These are phyloP conservation scores for Drosophila repletoides DNA, from an alignment of 1,140 invertebrate species.

Conservation along the genomic window DNA sequence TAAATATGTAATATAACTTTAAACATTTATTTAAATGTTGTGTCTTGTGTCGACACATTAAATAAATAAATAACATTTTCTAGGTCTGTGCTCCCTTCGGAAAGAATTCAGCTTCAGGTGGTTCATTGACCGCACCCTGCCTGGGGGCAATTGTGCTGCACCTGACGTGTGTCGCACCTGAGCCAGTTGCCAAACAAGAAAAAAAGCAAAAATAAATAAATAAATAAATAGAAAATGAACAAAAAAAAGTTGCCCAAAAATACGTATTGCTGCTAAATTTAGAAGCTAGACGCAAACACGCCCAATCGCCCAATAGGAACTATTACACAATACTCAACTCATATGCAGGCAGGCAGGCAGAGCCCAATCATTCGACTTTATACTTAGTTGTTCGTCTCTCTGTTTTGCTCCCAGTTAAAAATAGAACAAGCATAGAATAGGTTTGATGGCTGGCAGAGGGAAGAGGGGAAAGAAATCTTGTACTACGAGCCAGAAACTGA, in stretches of 20 bases:
- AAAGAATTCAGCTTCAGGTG: no score
- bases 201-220: neutral
- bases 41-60: no score
- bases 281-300: constrained; percentile 44
- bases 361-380: neutral
- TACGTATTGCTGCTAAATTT: constrained; percentile 53
- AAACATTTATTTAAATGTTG: no score
- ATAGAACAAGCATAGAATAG: no score
- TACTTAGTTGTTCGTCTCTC: neutral
- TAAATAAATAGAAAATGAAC: neutral
- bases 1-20: no score
- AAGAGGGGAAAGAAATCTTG: neutral
- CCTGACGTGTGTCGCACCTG: constrained; percentile 37
- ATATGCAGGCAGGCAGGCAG: no score
- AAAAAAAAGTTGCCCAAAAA: constrained; percentile 17
- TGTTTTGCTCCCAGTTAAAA: constrained; percentile 17
- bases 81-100: no score
- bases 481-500: constrained; percentile 3
- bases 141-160: constrained; percentile 31
- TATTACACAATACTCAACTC: constrained; percentile 28
- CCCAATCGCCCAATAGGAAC: neutral
- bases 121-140: constrained; percentile 34
- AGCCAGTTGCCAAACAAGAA: constrained; percentile 27
- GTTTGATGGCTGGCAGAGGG: no score
- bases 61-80: no score